These are phyloP conservation scores for Chiridota heheva DNA, from an alignment of 35 echinoderm and acorn worm genomes.

Conservation along the genomic window DNA sequence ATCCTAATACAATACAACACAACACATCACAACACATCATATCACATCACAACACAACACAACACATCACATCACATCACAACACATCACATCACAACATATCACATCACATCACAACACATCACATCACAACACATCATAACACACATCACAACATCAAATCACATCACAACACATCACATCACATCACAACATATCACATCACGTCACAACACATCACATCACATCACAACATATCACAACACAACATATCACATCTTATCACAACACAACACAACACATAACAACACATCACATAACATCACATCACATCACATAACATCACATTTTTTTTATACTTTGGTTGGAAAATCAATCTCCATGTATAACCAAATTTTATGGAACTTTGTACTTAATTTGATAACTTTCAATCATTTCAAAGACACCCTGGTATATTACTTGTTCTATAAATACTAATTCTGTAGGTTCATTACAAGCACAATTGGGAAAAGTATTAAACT, in stretches of 20 bases:
- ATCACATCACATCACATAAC: background rate
- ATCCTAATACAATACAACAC: background rate
- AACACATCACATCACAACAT: constrained; percentile 1
- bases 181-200: constrained; percentile 4
- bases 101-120: no score
- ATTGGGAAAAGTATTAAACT: no score
- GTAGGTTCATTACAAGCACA: no score
- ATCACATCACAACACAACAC: background rate
- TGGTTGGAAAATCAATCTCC: no score
- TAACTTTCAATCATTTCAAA: no score
- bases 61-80: constrained; percentile 4
- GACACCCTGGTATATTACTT: no score
- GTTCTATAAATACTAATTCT: no score
- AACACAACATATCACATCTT: background rate
- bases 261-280: background rate
- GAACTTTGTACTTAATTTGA: no score
- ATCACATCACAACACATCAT: constrained; percentile 4
- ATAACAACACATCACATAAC: background rate
- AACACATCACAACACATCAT: no score
- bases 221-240: constrained; percentile 4
- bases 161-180: background rate
- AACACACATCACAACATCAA: background rate
- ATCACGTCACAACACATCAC: constrained; percentile 3
- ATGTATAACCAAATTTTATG: no score
- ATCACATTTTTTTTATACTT: no score